These are phyloP conservation scores for Melanotaenia trifasciata DNA, from an alignment of 2,797 vertebrate genomes.

Conservation along the genomic window DNA sequence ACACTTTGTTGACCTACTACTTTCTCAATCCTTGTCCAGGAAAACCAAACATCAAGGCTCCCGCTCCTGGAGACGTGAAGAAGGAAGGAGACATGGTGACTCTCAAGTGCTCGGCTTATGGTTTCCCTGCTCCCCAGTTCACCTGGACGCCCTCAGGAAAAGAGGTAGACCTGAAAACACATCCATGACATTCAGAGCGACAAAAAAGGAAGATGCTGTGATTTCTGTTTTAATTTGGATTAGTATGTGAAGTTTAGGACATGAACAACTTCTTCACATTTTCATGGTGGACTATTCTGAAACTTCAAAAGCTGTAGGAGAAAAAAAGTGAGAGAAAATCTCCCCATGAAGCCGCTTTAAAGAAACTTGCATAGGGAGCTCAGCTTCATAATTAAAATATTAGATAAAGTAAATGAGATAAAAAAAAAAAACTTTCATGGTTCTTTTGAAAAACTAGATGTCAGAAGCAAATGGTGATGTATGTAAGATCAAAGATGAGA, in stretches of 20 bases:
- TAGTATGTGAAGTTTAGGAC: slow-evolving; percentile 25
- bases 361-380: slow-evolving; percentile 11
- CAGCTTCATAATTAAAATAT: slow-evolving; percentile 30
- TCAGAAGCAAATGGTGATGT: slow-evolving; percentile 19
- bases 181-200: neutral
- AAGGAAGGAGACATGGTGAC: slow-evolving; percentile 82
- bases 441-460: slow-evolving; percentile 21
- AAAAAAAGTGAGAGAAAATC: slow-evolving; percentile 7
- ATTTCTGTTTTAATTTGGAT: slow-evolving; percentile 20
- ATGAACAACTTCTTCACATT: slow-evolving; percentile 9
- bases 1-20: neutral
- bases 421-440: slow-evolving; percentile 31
- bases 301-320: slow-evolving; percentile 41
- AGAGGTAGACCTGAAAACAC: slow-evolving; percentile 73
- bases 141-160: slow-evolving; percentile 85
- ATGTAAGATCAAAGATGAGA: slow-evolving; percentile 32
- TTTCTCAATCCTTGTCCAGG: slow-evolving; percentile 70
- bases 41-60: slow-evolving; percentile 77
- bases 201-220: slow-evolving; percentile 3
- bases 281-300: slow-evolving; percentile 6
- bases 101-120: slow-evolving; percentile 82
- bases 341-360: slow-evolving; percentile 17
- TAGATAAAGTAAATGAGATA: slow-evolving; percentile 13
- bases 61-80: slow-evolving; percentile 52
- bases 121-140: slow-evolving; percentile 85